A percentile compares a stretch with the other conserved stretches of the same genome.
phyloP scores from a whole-genome alignment of 2,888 invertebrate genomes.

The Patella caerulea region DNA sequence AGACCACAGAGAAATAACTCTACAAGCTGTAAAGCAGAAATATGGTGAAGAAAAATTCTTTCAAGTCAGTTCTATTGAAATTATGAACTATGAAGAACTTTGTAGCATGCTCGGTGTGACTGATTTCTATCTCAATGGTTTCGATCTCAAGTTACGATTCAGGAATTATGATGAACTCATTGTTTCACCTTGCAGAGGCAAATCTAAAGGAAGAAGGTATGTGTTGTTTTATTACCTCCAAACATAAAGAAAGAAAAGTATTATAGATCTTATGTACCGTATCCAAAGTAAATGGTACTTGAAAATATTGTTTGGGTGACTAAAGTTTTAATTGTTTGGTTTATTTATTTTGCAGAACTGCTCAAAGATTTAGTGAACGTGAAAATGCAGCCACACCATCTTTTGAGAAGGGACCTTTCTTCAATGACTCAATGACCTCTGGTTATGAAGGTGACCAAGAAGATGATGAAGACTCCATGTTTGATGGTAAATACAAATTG shows the following conservation, averaged over 20 bases:
- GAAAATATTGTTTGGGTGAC: no score
- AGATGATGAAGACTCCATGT: constrained; percentile 52
- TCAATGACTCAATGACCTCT: constrained; percentile 56
- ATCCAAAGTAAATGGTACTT: no score
- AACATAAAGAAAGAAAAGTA: neutral
- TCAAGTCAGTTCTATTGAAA: constrained; percentile 60
- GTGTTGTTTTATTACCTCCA: neutral
- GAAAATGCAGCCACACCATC: constrained; percentile 50
- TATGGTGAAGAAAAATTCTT: constrained; percentile 61
- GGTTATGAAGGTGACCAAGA: constrained; percentile 65
- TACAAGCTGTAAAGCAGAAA: constrained; percentile 67
- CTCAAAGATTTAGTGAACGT: constrained; percentile 26
- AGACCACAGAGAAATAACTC: constrained; percentile 63
- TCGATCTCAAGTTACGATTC: constrained; percentile 54
- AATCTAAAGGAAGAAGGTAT: constrained; percentile 43
- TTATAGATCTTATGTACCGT: neutral
- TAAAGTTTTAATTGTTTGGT: neutral
- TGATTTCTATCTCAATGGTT: constrained; percentile 50
- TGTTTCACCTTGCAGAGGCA: constrained; percentile 59
- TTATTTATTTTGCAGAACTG: constrained; percentile 15
- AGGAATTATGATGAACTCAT: constrained; percentile 63
- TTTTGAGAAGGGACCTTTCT: constrained; percentile 31
- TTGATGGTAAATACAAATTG: constrained; percentile 27
- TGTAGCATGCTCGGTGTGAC: constrained; percentile 59
- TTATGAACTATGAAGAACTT: constrained; percentile 59